A percentile compares a stretch with the other conserved stretches of the same genome.
Evolutionary conservation across 2,888 invertebrate genomes (phyloP).

Genomic region (Merodon equestris): DNA sequence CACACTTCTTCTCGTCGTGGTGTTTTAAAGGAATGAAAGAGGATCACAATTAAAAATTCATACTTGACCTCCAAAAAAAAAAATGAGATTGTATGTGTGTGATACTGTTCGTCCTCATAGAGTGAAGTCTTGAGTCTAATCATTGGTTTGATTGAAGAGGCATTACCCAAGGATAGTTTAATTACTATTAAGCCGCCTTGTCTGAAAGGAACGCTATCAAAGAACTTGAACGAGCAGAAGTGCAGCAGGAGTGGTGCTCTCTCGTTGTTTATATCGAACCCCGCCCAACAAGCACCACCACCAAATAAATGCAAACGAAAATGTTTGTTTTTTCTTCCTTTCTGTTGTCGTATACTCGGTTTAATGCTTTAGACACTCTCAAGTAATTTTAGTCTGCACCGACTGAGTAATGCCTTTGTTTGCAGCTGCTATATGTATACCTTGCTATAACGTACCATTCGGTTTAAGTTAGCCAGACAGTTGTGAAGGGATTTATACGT

Average conservation of each 20-base stretch:
- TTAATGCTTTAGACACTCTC: no score
- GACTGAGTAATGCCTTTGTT: no score
- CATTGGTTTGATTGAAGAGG: constrained; percentile 17
- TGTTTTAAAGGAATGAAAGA: neutral
- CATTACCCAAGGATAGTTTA: constrained; percentile 25
- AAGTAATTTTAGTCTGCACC: no score
- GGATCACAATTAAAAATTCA: neutral
- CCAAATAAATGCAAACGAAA: neutral
- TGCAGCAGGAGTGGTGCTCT: constrained; percentile 8
- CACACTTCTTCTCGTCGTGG: no score
- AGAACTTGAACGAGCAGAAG: neutral
- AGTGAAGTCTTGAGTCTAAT: no score
- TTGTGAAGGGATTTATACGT: no score
- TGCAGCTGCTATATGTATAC: no score
- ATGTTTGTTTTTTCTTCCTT: neutral
- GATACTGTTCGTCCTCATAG: no score
- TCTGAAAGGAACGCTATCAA: neutral
- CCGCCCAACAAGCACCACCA: constrained; percentile 46
- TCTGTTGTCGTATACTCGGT: no score
- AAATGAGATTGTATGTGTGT: neutral
- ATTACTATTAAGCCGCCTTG: constrained; percentile 7
- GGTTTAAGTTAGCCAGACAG: no score
- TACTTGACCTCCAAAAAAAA: constrained; percentile 20
- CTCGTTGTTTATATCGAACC: constrained; percentile 60
- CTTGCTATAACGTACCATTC: no score